A percentile compares a stretch with the other conserved stretches of the same genome.
Evolutionary conservation across 2,113 vertebrate genomes (phyloP).

Genomic region (Varanus komodoensis): DNA sequence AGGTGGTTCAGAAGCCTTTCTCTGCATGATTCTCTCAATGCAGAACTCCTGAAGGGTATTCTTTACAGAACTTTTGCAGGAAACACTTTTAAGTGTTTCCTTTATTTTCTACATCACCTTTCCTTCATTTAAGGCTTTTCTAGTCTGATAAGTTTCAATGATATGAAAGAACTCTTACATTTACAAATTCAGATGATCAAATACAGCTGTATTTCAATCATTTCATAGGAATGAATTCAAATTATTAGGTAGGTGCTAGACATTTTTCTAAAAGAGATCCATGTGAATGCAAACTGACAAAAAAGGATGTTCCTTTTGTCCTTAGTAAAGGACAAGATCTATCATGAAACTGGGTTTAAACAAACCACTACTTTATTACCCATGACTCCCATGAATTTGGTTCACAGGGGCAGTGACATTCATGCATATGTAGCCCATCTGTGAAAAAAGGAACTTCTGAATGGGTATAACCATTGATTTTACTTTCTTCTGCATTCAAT

Average conservation of each 20-base stretch:
- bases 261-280: background rate
- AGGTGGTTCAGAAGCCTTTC: conserved; percentile 21
- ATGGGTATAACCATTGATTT: too few relatives aligned
- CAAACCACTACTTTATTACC: background rate
- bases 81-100: conserved; percentile 45
- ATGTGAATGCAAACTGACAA: background rate
- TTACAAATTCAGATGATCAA: background rate
- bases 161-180: conserved; percentile 3
- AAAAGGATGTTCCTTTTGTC: background rate
- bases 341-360: background rate
- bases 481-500: too few relatives aligned
- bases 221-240: conserved; percentile 17
- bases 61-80: conserved; percentile 45
- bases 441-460: too few relatives aligned
- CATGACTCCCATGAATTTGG: background rate
- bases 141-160: background rate
- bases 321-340: background rate
- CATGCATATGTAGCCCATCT: background rate
- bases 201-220: conserved; percentile 19
- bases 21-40: conserved; percentile 21
- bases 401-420: background rate
- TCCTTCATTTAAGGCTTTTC: conserved; percentile 25
- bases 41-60: conserved; percentile 46
- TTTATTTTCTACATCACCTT: background rate
- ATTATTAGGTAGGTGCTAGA: background rate